Conservation (phyloP, 1,140 invertebrate genomes). For the Harpegnathos saltator region DNA sequence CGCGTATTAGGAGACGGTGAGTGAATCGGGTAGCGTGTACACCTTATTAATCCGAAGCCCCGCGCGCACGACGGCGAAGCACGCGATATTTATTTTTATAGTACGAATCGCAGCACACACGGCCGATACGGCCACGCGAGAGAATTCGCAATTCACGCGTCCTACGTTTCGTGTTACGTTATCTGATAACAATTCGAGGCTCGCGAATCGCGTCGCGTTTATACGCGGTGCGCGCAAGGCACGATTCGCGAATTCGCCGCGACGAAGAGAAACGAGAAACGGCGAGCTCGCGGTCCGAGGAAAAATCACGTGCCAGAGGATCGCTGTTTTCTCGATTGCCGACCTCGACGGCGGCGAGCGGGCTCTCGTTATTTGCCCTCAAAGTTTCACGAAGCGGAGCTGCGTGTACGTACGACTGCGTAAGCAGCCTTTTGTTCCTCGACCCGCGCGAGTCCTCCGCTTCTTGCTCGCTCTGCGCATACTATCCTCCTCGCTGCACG, state of each 20-base stretch:
- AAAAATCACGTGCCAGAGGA: no score
- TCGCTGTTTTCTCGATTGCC: neutral
- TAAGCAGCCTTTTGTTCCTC: neutral
- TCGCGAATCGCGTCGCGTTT: neutral
- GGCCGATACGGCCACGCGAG: neutral
- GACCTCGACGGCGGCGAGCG: no score
- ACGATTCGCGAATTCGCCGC: no score
- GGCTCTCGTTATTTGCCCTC: neutral
- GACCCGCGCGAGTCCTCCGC: neutral
- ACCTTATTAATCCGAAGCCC: constrained; percentile 63
- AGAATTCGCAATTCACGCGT: neutral
- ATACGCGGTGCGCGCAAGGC: no score
- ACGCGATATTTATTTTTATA: constrained; percentile 52
- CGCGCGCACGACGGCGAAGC: constrained; percentile 13
- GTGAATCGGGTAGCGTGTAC: constrained; percentile 80
- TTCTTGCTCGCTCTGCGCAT: neutral
- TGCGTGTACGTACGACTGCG: neutral
- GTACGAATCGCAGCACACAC: neutral
- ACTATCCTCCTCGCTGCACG: neutral
- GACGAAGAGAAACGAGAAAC: neutral
- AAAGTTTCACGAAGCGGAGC: neutral
- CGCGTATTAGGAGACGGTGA: constrained; percentile 80
- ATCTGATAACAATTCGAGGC: neutral
- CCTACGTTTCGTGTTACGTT: neutral
- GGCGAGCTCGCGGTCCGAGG: neutral